Conservation (phyloP, 2,888 invertebrate genomes). For the Lochmaea crataegi region DNA sequence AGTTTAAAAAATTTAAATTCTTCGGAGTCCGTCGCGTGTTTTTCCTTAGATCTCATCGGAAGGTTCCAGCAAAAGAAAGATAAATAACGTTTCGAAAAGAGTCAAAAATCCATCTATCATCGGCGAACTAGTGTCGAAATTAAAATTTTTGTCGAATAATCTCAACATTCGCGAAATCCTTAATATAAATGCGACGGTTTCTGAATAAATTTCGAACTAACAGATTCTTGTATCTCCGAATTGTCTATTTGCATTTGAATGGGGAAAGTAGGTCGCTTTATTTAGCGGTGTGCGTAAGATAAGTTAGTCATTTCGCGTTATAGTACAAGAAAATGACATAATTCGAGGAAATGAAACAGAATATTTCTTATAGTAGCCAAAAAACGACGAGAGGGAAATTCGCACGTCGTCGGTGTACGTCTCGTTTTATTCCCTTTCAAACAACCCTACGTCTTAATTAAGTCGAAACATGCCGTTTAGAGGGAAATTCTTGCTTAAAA, state of each 20-base stretch:
- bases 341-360: not conserved
- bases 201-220: slow-evolving; percentile 21
- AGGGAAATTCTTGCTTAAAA: not conserved
- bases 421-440: not conserved
- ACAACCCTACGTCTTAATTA: not conserved
- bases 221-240: slow-evolving; percentile 26
- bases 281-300: slow-evolving; percentile 28
- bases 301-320: slow-evolving; percentile 34
- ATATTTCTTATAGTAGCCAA: not conserved
- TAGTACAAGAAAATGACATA: slow-evolving; percentile 16
- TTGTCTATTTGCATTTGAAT: slow-evolving; percentile 25
- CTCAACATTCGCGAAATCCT: slow-evolving; percentile 18
- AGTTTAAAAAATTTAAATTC: slow-evolving; percentile 1
- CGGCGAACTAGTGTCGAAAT: slow-evolving; percentile 18
- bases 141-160: slow-evolving; percentile 18
- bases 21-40: not conserved
- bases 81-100: not conserved
- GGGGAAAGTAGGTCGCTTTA: slow-evolving; percentile 22
- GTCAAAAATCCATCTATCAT: slow-evolving; percentile 21
- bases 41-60: not conserved
- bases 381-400: too few relatives aligned
- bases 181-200: slow-evolving; percentile 19
- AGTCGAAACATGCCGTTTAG: not conserved
- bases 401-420: not conserved
- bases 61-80: not conserved